phyloP scores from a whole-genome alignment of 1,140 invertebrate species.

The Fopius arisanus region DNA sequence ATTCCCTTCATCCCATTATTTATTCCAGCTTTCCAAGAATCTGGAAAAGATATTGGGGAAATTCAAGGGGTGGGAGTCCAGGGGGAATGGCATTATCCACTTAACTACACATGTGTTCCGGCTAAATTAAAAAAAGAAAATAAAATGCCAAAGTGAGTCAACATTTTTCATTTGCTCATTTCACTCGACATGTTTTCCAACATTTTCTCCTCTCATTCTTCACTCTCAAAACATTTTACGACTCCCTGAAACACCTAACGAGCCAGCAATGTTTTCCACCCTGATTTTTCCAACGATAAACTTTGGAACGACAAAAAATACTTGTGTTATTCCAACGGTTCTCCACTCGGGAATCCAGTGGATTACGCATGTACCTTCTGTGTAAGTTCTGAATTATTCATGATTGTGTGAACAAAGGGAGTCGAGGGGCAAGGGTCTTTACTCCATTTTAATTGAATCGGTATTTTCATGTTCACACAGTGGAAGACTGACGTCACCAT shows the following conservation, averaged over 20 bases:
- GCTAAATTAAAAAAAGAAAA: background rate
- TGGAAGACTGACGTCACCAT: background rate
- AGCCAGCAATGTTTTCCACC: background rate
- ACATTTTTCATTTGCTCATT: no score
- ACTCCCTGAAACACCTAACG: background rate
- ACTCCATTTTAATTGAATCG: background rate
- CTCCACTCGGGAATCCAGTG: background rate
- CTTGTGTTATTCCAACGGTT: background rate
- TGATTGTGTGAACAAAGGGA: background rate
- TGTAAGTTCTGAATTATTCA: slow-evolving; percentile 11
- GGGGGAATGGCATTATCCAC: no score
- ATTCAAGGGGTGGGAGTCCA: no score
- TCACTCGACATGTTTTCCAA: background rate
- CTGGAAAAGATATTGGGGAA: no score
- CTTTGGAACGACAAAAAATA: background rate
- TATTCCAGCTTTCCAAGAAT: no score
- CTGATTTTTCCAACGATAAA: background rate
- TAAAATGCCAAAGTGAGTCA: background rate
- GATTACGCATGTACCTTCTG: background rate
- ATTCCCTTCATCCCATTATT: no score
- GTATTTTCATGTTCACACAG: background rate
- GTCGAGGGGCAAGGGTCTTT: background rate
- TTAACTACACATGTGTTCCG: background rate
- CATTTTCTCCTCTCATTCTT: background rate
- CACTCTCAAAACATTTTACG: background rate